Evolutionary conservation across 2,797 vertebrate species (phyloP).

Genomic region (Gephyroberyx darwinii): DNA sequence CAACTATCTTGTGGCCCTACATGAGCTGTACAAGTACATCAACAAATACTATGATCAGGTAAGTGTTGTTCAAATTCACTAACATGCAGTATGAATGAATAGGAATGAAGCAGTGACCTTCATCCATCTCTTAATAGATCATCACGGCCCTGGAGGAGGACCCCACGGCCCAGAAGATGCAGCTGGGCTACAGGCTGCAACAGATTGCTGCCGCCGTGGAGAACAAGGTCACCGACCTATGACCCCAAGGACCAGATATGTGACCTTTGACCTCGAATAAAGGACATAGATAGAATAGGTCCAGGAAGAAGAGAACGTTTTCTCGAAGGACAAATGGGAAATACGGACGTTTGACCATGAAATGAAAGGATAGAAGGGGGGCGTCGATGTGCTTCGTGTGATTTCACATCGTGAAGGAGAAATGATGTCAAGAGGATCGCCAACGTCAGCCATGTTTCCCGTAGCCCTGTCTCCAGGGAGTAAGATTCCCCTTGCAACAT

Average conservation of each 20-base stretch:
- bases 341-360: neutral
- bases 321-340: neutral
- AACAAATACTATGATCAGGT: conserved; percentile 99
- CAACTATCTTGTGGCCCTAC: conserved; percentile 93
- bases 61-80: conserved; percentile 55
- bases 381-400: conserved; percentile 11
- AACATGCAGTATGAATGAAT: neutral
- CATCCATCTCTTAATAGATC: conserved; percentile 80
- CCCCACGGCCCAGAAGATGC: conserved; percentile 96
- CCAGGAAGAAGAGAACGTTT: neutral
- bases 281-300: conserved; percentile 18
- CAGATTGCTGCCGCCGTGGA: conserved; percentile 97
- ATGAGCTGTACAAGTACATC: conserved; percentile 98
- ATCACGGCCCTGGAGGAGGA: conserved; percentile 97
- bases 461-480: neutral
- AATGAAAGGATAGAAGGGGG: conserved; percentile 16
- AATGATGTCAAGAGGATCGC: conserved; percentile 5
- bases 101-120: neutral
- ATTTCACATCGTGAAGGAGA: conserved; percentile 12
- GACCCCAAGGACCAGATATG: conserved; percentile 64
- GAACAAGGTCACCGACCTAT: conserved; percentile 99
- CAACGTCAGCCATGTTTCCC: conserved; percentile 2
- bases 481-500: neutral
- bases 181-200: conserved; percentile 95
- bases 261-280: conserved; percentile 32